Conservation (phyloP, 2,113 vertebrate species). For the Microcebus ravelobensis region DNA sequence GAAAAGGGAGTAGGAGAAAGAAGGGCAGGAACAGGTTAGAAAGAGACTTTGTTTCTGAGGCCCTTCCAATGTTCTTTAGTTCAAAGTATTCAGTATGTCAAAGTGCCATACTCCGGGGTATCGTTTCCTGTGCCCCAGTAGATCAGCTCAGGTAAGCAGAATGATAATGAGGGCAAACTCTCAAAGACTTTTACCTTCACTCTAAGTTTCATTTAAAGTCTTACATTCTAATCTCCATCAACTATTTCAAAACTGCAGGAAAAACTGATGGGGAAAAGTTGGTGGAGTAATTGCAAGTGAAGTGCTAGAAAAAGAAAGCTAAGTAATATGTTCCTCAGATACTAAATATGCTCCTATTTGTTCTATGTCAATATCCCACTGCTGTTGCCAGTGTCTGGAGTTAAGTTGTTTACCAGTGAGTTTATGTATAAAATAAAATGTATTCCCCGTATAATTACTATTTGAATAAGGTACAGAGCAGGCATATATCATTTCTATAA, state of each 20-base stretch:
- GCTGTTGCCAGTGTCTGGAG: background rate
- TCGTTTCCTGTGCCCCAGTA: background rate
- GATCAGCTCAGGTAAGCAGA: background rate
- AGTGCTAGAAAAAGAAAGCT: background rate
- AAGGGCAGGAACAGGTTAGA: background rate
- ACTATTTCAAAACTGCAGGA: background rate
- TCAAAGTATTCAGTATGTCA: background rate
- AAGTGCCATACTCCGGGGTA: background rate
- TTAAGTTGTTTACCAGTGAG: background rate
- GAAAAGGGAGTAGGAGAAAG: background rate
- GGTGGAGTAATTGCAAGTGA: background rate
- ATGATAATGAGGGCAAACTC: background rate
- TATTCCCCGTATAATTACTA: background rate
- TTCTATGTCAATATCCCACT: background rate
- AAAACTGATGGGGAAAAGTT: background rate
- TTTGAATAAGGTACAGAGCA: background rate
- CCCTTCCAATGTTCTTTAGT: background rate
- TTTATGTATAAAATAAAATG: background rate
- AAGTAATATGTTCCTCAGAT: background rate
- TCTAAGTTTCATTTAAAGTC: background rate
- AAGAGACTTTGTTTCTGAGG: background rate
- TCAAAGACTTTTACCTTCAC: background rate
- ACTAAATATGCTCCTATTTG: background rate
- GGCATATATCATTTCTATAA: background rate
- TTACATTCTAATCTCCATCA: background rate